phyloP scores from a whole-genome alignment of 2,888 invertebrate genomes.

The Hemithea aestivaria region DNA sequence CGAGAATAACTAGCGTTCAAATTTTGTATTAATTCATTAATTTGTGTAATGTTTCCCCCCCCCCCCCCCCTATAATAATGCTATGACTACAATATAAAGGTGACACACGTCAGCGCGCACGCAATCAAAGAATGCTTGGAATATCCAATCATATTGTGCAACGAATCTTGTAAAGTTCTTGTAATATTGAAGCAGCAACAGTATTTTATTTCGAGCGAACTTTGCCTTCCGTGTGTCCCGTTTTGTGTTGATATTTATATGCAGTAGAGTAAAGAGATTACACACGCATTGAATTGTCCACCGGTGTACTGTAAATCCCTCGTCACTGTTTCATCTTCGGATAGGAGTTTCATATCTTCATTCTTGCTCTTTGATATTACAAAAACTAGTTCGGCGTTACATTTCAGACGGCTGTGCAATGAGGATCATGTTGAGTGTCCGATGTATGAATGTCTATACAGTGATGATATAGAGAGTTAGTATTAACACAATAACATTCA shows the following conservation, averaged over 20 bases:
- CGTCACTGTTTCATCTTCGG: background rate
- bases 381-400: conserved; percentile 69
- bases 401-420: conserved; percentile 76
- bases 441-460: conserved; percentile 74
- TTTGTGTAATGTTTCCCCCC: conserved; percentile 35
- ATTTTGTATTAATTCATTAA: conserved; percentile 45
- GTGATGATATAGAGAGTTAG: conserved; percentile 71
- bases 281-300: conserved; percentile 56
- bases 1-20: conserved; percentile 56
- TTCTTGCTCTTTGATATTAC: conserved; percentile 76
- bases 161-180: conserved; percentile 78
- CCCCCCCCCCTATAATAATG: conserved; percentile 22
- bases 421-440: conserved; percentile 70
- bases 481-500: conserved; percentile 71
- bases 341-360: conserved; percentile 7
- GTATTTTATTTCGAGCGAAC: conserved; percentile 67
- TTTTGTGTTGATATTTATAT: conserved; percentile 62
- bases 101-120: conserved; percentile 72
- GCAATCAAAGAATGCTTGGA: conserved; percentile 75
- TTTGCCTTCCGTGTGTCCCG: conserved; percentile 73
- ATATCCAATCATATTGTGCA: conserved; percentile 78
- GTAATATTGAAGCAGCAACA: conserved; percentile 78
- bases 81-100: conserved; percentile 68
- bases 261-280: conserved; percentile 70
- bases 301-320: conserved; percentile 1